These are phyloP conservation scores for Pheosia tremula DNA, from an alignment of 2,888 invertebrate genomes.

Conservation along the genomic window DNA sequence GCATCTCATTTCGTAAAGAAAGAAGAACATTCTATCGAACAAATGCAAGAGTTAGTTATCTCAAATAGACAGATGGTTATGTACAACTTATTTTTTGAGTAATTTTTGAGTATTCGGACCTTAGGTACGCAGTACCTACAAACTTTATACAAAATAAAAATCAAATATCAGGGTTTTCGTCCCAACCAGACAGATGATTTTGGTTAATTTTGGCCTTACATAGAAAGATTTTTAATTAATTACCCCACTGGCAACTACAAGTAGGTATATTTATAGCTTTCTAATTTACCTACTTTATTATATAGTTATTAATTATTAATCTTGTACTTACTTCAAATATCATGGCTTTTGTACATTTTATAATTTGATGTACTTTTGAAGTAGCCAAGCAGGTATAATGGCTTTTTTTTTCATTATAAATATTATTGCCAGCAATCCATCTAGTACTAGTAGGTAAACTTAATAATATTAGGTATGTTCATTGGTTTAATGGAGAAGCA, in stretches of 20 bases:
- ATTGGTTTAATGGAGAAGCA: constrained; percentile 15
- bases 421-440: too few relatives aligned
- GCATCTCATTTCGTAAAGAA: too few relatives aligned
- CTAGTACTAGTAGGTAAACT: too few relatives aligned
- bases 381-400: constrained; percentile 5
- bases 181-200: constrained; percentile 14
- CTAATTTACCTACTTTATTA: not conserved
- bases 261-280: not conserved
- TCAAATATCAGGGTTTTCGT: constrained; percentile 18
- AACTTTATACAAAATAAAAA: not conserved
- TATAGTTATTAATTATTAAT: not conserved
- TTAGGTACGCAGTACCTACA: too few relatives aligned
- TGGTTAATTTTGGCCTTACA: not conserved
- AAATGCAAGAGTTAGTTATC: too few relatives aligned
- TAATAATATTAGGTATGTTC: constrained; percentile 4
- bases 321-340: constrained; percentile 30
- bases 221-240: too few relatives aligned
- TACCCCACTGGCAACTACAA: not conserved
- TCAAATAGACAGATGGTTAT: too few relatives aligned
- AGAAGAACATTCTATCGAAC: too few relatives aligned
- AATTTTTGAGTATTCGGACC: too few relatives aligned
- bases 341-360: constrained; percentile 21
- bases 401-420: too few relatives aligned
- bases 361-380: not conserved
- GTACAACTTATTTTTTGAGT: too few relatives aligned